Percentiles rank a stretch among this genome's conserved stretches.
Evolutionary conservation across 2,888 invertebrate species (phyloP).

Genomic region (Lasioglossum figueresi): DNA sequence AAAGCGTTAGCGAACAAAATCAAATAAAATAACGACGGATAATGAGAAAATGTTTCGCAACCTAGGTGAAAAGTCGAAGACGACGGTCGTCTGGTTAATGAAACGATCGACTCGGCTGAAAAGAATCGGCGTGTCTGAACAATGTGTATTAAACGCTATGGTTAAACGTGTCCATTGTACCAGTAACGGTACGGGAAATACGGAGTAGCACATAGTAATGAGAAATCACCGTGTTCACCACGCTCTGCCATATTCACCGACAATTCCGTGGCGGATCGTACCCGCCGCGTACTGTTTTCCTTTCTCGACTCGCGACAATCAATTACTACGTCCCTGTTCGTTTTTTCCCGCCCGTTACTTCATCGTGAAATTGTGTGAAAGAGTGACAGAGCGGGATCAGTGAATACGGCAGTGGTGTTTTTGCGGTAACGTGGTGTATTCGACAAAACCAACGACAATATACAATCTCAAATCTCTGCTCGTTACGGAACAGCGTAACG

Average conservation of each 20-base stretch:
- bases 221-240: slow-evolving; percentile 56
- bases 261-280: background rate
- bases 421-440: slow-evolving; percentile 79
- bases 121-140: slow-evolving; percentile 40
- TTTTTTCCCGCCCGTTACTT: slow-evolving; percentile 63
- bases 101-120: slow-evolving; percentile 52
- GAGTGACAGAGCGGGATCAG: slow-evolving; percentile 76
- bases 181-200: slow-evolving; percentile 57
- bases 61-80: background rate
- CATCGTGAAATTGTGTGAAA: slow-evolving; percentile 32
- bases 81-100: background rate
- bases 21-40: slow-evolving; percentile 1
- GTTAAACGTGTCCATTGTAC: background rate
- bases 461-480: slow-evolving; percentile 69
- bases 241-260: slow-evolving; percentile 71
- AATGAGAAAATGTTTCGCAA: background rate
- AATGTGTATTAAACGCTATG: background rate
- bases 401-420: slow-evolving; percentile 80
- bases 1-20: slow-evolving; percentile 55
- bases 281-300: background rate
- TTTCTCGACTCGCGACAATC: background rate
- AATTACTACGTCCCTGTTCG: slow-evolving; percentile 14
- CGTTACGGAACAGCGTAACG: slow-evolving; percentile 48
- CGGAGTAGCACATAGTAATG: slow-evolving; percentile 32
- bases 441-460: slow-evolving; percentile 65